Percentiles rank a stretch among this genome's conserved stretches.
Conservation (phyloP, 2,888 invertebrate genomes). For the Prenolepis imparis region DNA sequence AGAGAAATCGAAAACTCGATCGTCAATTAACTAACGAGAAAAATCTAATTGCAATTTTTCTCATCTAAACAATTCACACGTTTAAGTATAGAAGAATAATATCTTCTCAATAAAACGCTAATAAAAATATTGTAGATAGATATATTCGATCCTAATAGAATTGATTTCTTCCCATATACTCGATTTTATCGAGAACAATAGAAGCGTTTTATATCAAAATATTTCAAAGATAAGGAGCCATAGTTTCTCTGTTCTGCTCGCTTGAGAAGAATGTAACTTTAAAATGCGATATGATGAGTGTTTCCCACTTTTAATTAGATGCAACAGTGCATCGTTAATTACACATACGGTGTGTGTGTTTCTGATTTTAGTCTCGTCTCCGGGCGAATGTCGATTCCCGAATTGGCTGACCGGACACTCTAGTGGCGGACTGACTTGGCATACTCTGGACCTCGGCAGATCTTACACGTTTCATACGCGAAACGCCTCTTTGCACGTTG, state of each 20-base stretch:
- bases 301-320: not conserved
- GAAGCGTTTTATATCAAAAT: not conserved
- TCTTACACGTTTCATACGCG: slow-evolving; percentile 95
- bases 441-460: slow-evolving; percentile 94
- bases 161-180: no score
- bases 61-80: not conserved
- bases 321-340: not conserved
- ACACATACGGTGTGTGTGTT: not conserved
- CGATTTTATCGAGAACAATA: not conserved
- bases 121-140: not conserved
- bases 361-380: slow-evolving; percentile 89
- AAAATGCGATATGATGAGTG: no score
- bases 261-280: not conserved
- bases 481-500: slow-evolving; percentile 91
- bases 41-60: slow-evolving; percentile 14
- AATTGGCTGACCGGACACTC: slow-evolving; percentile 94
- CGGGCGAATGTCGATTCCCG: slow-evolving; percentile 94
- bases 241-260: not conserved
- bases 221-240: not conserved
- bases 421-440: slow-evolving; percentile 89
- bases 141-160: not conserved
- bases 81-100: not conserved
- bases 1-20: slow-evolving; percentile 12
- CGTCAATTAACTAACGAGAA: not conserved
- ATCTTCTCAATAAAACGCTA: not conserved